Conservation (phyloP, 2,797 vertebrate genomes). For the Cheirogaleus major region DNA sequence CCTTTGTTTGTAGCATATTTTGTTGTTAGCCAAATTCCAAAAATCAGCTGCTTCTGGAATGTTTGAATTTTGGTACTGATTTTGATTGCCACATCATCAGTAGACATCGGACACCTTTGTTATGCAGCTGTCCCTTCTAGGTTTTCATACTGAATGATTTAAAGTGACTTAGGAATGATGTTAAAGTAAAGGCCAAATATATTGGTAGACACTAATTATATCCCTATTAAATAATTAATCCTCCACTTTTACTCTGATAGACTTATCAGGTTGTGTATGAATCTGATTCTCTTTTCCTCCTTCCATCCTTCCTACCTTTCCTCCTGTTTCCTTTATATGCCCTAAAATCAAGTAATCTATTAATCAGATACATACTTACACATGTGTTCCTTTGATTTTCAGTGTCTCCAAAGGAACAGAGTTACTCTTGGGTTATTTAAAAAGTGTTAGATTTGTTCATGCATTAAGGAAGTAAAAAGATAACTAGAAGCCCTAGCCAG, state of each 20-base stretch:
- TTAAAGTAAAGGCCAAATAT: background rate
- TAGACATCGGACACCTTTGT: background rate
- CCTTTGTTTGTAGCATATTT: background rate
- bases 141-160: slow-evolving; percentile 20
- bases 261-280: background rate
- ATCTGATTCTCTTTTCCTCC: background rate
- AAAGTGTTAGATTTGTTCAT: background rate
- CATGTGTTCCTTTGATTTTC: slow-evolving; percentile 16
- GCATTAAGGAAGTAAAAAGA: background rate
- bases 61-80: background rate
- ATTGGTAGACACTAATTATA: background rate
- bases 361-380: background rate
- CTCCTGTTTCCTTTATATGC: background rate
- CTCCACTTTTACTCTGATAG: background rate
- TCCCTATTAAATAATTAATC: background rate
- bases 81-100: background rate
- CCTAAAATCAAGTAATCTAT: background rate
- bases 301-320: background rate
- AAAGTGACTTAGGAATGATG: slow-evolving; percentile 2
- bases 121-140: background rate
- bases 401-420: background rate
- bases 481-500: background rate
- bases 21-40: background rate
- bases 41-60: slow-evolving; percentile 19
- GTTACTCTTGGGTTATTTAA: background rate